phyloP scores from a whole-genome alignment of 2,888 invertebrate species.

The Elaeidobius kamerunicus region DNA sequence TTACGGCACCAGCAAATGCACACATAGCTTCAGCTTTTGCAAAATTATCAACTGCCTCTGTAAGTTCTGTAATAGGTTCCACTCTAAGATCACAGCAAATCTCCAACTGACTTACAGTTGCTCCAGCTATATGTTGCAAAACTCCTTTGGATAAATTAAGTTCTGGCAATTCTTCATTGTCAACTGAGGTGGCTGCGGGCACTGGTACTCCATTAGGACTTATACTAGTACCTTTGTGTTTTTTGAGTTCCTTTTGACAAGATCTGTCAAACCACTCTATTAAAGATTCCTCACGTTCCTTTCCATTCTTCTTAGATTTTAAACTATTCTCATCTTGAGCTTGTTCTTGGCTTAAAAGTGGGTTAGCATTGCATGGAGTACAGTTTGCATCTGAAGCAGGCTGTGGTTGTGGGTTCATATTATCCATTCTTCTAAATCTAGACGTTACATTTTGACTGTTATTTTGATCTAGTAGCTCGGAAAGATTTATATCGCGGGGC shows the following conservation, averaged over 20 bases:
- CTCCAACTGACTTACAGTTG: slow-evolving; percentile 44
- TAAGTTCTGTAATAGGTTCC: slow-evolving; percentile 46
- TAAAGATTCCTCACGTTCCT: slow-evolving; percentile 33
- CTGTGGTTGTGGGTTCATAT: slow-evolving; percentile 9
- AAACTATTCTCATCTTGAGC: slow-evolving; percentile 3
- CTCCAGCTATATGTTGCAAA: slow-evolving; percentile 39
- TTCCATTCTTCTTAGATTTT: slow-evolving; percentile 6
- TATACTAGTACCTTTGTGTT: slow-evolving; percentile 33
- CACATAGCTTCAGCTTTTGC: slow-evolving; percentile 50
- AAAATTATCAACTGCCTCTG: slow-evolving; percentile 49
- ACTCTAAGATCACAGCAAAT: slow-evolving; percentile 38
- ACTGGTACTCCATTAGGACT: background rate
- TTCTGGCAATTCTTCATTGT: slow-evolving; percentile 17
- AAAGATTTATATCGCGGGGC: slow-evolving; percentile 35
- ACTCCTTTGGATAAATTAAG: slow-evolving; percentile 30
- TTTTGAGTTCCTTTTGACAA: slow-evolving; percentile 41
- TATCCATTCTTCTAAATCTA: slow-evolving; percentile 23
- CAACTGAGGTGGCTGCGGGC: slow-evolving; percentile 5
- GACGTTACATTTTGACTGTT: too few species aligned
- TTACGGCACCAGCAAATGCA: slow-evolving; percentile 49
- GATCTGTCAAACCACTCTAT: slow-evolving; percentile 42
- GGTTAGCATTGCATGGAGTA: slow-evolving; percentile 11
- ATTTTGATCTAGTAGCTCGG: slow-evolving; percentile 31
- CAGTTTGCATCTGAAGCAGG: slow-evolving; percentile 7
- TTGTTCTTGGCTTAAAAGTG: slow-evolving; percentile 16